These are phyloP conservation scores for Brachionus plicatilis DNA, from an alignment of 1,140 invertebrate species.

Conservation along the genomic window DNA sequence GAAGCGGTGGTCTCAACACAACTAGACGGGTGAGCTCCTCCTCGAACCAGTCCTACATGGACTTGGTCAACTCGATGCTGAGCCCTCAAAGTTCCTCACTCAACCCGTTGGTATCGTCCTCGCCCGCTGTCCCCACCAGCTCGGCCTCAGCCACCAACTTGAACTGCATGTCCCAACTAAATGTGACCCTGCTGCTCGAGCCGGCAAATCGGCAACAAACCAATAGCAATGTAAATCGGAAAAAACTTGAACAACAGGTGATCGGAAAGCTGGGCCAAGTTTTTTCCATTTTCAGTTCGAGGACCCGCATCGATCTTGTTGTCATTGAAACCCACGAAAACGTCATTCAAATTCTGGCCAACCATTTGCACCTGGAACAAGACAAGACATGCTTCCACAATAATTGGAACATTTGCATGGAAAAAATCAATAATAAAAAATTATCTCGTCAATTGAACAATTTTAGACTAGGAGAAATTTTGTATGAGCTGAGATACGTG, in stretches of 20 bases:
- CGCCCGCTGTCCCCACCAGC: neutral
- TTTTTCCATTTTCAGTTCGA: slow-evolving; percentile 8
- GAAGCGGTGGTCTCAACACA: neutral
- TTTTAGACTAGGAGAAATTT: neutral
- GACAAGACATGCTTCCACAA: neutral
- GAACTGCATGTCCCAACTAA: slow-evolving; percentile 5
- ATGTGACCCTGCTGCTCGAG: neutral
- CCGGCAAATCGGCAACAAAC: neutral
- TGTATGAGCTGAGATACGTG: slow-evolving; percentile 2
- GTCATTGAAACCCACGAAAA: neutral
- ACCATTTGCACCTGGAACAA: neutral
- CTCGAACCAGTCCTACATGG: neutral
- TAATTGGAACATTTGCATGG: slow-evolving; percentile 14
- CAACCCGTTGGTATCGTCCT: neutral
- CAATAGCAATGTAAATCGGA: neutral
- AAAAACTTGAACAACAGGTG: neutral
- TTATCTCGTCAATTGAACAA: neutral
- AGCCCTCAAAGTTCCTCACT: neutral
- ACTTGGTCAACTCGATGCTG: neutral
- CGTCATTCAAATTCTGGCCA: slow-evolving; percentile 8
- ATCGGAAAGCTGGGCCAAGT: neutral
- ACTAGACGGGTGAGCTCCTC: neutral
- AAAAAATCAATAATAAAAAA: neutral
- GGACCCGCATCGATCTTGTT: slow-evolving; percentile 14
- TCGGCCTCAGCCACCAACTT: neutral